Conservation (phyloP, 2,888 invertebrate genomes). For the Morpho achilles region DNA sequence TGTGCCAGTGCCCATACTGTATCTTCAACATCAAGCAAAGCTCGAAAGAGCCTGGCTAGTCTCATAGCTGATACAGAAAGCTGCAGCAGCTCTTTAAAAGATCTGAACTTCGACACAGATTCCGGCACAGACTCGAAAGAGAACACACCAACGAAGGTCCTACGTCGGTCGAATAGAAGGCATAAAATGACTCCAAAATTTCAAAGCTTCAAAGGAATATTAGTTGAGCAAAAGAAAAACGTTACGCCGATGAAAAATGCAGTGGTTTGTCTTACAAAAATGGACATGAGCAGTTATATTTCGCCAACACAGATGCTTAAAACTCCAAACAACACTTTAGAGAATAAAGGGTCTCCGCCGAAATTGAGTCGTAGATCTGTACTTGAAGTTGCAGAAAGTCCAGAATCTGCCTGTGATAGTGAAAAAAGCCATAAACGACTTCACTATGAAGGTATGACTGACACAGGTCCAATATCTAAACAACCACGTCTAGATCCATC, state of each 20-base stretch:
- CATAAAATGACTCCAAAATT: conserved; percentile 57
- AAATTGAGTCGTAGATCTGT: conserved; percentile 54
- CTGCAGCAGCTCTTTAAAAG: conserved; percentile 73
- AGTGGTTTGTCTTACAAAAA: conserved; percentile 56
- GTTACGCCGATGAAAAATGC: conserved; percentile 50
- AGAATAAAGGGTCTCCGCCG: conserved; percentile 58
- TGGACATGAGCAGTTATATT: conserved; percentile 51
- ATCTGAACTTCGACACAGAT: conserved; percentile 69
- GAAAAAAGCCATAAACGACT: conserved; percentile 63
- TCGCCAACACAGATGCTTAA: conserved; percentile 66
- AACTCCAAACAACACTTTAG: conserved; percentile 63
- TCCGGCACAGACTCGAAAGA: conserved; percentile 70
- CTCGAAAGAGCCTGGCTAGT: conserved; percentile 64
- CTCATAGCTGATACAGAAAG: conserved; percentile 73
- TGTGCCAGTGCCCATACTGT: conserved; percentile 62
- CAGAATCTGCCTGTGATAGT: conserved; percentile 56
- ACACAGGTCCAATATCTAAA: conserved; percentile 53
- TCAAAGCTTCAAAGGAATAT: conserved; percentile 61
- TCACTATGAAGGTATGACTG: conserved; percentile 54
- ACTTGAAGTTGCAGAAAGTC: conserved; percentile 62
- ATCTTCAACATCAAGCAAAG: conserved; percentile 66
- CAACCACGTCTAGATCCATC: conserved; percentile 54
- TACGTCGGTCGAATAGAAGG: conserved; percentile 46
- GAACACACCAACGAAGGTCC: conserved; percentile 60
- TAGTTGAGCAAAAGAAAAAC: conserved; percentile 62